phyloP scores from a whole-genome alignment of 2,888 invertebrate species.

The Lissonota sp. region DNA sequence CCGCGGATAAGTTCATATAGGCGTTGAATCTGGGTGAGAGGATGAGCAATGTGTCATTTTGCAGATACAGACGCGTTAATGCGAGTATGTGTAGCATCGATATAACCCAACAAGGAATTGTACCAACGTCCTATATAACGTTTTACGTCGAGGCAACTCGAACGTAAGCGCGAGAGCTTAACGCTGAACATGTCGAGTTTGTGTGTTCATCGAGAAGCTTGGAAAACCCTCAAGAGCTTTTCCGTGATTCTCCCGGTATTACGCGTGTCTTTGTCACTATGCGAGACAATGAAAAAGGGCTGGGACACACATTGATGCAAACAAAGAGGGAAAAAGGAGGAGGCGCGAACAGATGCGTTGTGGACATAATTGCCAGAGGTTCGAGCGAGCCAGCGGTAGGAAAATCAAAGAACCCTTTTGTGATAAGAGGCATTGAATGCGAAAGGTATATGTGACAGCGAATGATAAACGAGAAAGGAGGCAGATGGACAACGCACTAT shows the following conservation, averaged over 20 bases:
- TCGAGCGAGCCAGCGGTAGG: conserved; percentile 43
- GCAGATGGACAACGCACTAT: not conserved
- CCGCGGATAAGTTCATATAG: too few species aligned
- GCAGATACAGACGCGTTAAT: not conserved
- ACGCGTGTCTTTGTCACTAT: conserved; percentile 63
- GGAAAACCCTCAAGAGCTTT: conserved; percentile 32
- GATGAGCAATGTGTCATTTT: not conserved
- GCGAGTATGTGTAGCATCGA: conserved; percentile 7
- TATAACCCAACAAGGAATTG: not conserved
- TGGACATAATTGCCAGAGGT: conserved; percentile 14
- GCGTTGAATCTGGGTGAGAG: too few species aligned
- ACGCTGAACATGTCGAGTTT: conserved; percentile 47
- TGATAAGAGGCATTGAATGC: conserved; percentile 12
- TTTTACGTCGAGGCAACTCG: conserved; percentile 15
- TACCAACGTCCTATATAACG: not conserved
- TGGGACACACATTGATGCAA: not conserved
- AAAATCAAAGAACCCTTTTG: conserved; percentile 69
- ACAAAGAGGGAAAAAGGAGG: conserved; percentile 9
- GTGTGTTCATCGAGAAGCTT: conserved; percentile 41
- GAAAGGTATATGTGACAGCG: not conserved
- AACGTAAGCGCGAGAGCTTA: conserved; percentile 45
- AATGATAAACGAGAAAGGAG: conserved; percentile 24
- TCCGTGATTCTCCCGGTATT: conserved; percentile 42
- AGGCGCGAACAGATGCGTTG: conserved; percentile 12
- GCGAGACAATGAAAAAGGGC: conserved; percentile 48